These are phyloP conservation scores for Siniperca chuatsi DNA, from an alignment of 2,113 vertebrate genomes.

Conservation along the genomic window DNA sequence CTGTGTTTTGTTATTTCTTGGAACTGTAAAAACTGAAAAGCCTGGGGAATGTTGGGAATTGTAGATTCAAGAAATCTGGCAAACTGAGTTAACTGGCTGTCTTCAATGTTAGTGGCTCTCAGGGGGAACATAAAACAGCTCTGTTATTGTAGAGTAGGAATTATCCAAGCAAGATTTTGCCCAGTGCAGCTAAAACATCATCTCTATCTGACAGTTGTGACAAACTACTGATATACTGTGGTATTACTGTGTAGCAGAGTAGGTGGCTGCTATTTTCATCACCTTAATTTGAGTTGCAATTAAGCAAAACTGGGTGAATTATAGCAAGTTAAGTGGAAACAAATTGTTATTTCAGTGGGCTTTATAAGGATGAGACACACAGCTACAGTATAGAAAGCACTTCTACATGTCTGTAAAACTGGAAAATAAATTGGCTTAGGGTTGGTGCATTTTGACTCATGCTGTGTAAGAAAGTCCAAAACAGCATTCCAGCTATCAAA, in stretches of 20 bases:
- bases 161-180: conserved; percentile 45
- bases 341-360: conserved; percentile 25
- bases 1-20: conserved; percentile 49
- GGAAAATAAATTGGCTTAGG: conserved; percentile 63
- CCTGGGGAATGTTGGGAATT: conserved; percentile 25
- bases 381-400: conserved; percentile 38
- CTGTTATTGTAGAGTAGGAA: conserved; percentile 49
- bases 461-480: conserved; percentile 58
- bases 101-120: conserved; percentile 34
- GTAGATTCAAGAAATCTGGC: conserved; percentile 38
- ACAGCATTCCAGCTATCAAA: conserved; percentile 80
- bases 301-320: conserved; percentile 16
- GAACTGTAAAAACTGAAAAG: conserved; percentile 2
- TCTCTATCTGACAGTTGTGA: conserved; percentile 50
- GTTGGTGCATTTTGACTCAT: conserved; percentile 53
- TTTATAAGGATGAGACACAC: conserved; percentile 25
- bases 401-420: conserved; percentile 53
- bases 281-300: conserved; percentile 10
- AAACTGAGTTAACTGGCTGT: conserved; percentile 25
- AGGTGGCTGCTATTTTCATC: conserved; percentile 6
- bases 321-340: conserved; percentile 26
- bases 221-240: conserved; percentile 4
- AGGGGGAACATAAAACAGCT: conserved; percentile 48
- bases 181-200: conserved; percentile 24
- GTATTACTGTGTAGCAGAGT: neutral